phyloP scores from a whole-genome alignment of 1,140 invertebrate species.

The Drosophila ficusphila region DNA sequence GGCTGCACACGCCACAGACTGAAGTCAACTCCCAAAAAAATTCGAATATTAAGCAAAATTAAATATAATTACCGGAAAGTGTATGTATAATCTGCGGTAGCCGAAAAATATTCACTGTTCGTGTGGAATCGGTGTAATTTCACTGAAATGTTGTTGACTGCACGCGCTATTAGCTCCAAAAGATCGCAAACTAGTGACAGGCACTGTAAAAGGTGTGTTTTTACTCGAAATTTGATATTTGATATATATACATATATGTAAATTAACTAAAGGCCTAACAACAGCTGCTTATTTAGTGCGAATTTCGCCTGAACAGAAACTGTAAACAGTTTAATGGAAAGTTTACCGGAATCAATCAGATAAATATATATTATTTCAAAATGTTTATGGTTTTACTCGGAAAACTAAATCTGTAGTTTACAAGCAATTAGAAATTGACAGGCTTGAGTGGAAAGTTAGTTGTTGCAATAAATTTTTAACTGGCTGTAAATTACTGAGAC shows the following conservation, averaged over 20 bases:
- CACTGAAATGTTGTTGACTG: slow-evolving; percentile 32
- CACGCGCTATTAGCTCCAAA: slow-evolving; percentile 66
- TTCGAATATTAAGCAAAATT: slow-evolving; percentile 73
- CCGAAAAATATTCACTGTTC: slow-evolving; percentile 5
- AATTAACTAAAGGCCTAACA: background rate
- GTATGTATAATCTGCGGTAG: slow-evolving; percentile 42
- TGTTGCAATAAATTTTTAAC: background rate
- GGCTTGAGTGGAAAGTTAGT: background rate
- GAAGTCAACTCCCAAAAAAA: slow-evolving; percentile 30
- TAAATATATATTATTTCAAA: background rate
- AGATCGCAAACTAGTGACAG: slow-evolving; percentile 19
- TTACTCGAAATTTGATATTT: slow-evolving; percentile 6
- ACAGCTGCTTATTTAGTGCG: background rate
- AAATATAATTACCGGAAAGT: slow-evolving; percentile 82
- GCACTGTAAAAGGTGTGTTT: slow-evolving; percentile 1
- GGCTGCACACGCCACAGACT: slow-evolving; percentile 62
- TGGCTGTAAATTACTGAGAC: background rate
- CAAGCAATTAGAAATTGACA: background rate
- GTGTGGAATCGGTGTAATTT: slow-evolving; percentile 28
- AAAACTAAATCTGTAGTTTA: background rate
- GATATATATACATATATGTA: background rate
- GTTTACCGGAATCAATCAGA: background rate
- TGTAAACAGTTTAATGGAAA: background rate
- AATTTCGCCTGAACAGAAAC: background rate
- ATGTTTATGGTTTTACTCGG: background rate